Percentiles rank a stretch among this genome's conserved stretches.
Conservation (phyloP, 2,797 vertebrate genomes). For the Esox masquinongy region DNA sequence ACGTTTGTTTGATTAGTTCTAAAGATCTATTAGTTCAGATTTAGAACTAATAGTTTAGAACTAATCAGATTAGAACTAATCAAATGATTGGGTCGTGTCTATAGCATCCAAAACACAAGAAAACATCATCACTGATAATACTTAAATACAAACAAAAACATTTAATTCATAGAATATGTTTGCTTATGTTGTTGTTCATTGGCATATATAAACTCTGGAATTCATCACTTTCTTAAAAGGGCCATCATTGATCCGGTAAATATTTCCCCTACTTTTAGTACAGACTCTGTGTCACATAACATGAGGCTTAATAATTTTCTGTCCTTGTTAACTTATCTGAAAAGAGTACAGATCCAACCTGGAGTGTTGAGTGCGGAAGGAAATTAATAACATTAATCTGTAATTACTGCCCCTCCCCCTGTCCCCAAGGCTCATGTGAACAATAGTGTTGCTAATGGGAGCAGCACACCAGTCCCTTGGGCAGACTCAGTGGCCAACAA, state of each 20-base stretch:
- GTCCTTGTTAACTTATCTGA: slow-evolving; percentile 48
- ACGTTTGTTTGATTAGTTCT: too few species aligned
- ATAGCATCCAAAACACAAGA: too few species aligned
- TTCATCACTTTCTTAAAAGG: not conserved
- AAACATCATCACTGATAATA: too few species aligned
- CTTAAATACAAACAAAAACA: too few species aligned
- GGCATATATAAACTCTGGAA: too few species aligned
- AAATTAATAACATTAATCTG: slow-evolving; percentile 77
- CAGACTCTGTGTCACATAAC: slow-evolving; percentile 58
- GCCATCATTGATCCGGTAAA: slow-evolving; percentile 26
- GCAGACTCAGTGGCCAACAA: not conserved
- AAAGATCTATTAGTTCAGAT: too few species aligned
- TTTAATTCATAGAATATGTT: too few species aligned
- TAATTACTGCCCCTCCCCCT: slow-evolving; percentile 70
- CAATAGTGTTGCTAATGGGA: slow-evolving; percentile 61
- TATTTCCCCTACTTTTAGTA: slow-evolving; percentile 38
- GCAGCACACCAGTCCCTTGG: slow-evolving; percentile 4
- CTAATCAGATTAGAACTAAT: too few species aligned
- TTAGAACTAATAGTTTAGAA: too few species aligned
- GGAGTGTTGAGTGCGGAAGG: slow-evolving; percentile 46
- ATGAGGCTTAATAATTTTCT: slow-evolving; percentile 39
- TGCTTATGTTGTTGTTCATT: too few species aligned
- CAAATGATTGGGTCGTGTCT: too few species aligned
- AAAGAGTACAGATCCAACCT: slow-evolving; percentile 44
- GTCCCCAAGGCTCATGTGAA: slow-evolving; percentile 61